phyloP scores from a whole-genome alignment of 1,140 invertebrate genomes.

The Zaprionus ghesquierei region DNA sequence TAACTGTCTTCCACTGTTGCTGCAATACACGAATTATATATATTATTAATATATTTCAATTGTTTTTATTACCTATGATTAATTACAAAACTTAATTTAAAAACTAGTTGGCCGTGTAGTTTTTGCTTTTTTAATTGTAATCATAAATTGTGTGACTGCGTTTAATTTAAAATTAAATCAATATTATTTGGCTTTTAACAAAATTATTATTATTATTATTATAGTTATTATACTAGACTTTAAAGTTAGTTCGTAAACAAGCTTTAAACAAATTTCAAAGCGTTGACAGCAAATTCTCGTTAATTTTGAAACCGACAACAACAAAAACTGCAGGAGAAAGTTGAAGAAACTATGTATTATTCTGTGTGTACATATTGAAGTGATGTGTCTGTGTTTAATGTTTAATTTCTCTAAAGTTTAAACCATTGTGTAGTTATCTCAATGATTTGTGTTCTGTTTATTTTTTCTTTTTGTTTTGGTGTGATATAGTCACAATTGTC shows the following conservation, averaged over 20 bases:
- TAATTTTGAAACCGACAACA: neutral
- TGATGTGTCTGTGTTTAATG: conserved; percentile 28
- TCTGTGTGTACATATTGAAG: conserved; percentile 23
- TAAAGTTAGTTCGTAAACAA: conserved; percentile 37
- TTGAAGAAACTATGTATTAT: conserved; percentile 39
- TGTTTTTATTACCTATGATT: conserved; percentile 35
- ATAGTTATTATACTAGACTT: conserved; percentile 14
- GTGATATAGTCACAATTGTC: neutral
- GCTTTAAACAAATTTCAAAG: conserved; percentile 41
- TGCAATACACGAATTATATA: conserved; percentile 71
- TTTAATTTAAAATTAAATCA: conserved; percentile 35
- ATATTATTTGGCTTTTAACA: conserved; percentile 23
- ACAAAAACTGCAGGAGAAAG: neutral
- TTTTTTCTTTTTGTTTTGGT: too few species aligned
- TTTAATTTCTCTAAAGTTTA: neutral
- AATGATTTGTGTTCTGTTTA: neutral
- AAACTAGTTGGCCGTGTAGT: conserved; percentile 33
- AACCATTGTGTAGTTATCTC: neutral
- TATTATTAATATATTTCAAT: conserved; percentile 34
- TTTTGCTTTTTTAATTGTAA: conserved; percentile 36
- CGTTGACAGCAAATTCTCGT: conserved; percentile 19
- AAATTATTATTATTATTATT: conserved; percentile 11
- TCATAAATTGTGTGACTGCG: conserved; percentile 45
- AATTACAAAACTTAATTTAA: conserved; percentile 18
- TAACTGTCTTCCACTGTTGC: conserved; percentile 80